These are phyloP conservation scores for Campoplex nolae DNA, from an alignment of 2,888 invertebrate genomes.

Conservation along the genomic window DNA sequence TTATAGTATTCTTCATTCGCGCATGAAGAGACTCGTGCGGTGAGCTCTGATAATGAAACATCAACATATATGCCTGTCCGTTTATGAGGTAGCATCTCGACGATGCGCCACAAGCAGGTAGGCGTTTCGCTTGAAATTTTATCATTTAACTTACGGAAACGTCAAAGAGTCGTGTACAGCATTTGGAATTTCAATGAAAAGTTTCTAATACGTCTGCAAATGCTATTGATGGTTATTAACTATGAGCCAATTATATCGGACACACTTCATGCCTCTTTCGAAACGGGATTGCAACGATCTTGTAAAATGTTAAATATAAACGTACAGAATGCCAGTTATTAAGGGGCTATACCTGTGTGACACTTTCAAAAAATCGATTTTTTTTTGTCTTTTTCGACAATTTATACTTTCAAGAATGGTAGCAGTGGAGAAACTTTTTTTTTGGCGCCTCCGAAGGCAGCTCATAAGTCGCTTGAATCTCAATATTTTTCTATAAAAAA, in stretches of 20 bases:
- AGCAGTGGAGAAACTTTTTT: too few relatives aligned
- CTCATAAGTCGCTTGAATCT: too few relatives aligned
- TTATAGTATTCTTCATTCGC: conserved; percentile 22
- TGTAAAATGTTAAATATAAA: background rate
- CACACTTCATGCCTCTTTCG: background rate
- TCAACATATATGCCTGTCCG: conserved; percentile 42
- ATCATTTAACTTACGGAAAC: conserved; percentile 31
- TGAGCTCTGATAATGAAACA: conserved; percentile 61
- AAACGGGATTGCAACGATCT: background rate
- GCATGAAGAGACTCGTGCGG: conserved; percentile 35
- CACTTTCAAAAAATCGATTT: too few relatives aligned
- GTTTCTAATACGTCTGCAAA: background rate
- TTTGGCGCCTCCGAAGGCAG: too few relatives aligned
- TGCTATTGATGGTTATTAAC: background rate
- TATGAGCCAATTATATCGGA: background rate
- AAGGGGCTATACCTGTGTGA: too few relatives aligned
- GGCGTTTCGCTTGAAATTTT: conserved; percentile 62
- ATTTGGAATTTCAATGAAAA: background rate
- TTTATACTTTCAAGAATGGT: too few relatives aligned
- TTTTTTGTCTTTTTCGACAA: too few relatives aligned
- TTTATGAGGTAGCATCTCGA: conserved; percentile 64
- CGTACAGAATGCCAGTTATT: background rate
- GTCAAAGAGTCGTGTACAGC: conserved; percentile 1
- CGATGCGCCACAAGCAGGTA: conserved; percentile 54
- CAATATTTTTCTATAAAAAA: too few relatives aligned